Evolutionary conservation across 2,113 vertebrate species (phyloP), one percentile per base, ranked within the genome.

Genomic region (Lampris megalopsis): DNA sequence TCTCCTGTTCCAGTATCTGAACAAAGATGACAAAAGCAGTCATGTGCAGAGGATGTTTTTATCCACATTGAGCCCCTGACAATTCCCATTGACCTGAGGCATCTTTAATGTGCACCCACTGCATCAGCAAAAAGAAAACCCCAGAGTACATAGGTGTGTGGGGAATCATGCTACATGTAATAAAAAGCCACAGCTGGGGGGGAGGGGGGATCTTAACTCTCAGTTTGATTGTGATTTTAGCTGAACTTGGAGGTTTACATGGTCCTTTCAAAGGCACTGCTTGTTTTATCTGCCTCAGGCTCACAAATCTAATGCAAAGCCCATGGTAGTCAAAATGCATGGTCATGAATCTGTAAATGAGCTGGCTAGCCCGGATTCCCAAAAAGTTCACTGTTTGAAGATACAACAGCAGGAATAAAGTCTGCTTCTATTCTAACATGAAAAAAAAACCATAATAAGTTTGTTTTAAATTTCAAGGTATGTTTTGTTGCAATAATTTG

Each of bases 1-100:
- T 87, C 68, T 83, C 68, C 75, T 82, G 83, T 86, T 90, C 73
- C 71, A 87, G 73, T 58, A 61, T 73, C 63, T 68, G 83, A 86
- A 68, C 84, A 78, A 68, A 62, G 59, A 63, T 83, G 68, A 77
- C 74, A 48, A 69, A 82, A 56, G 68, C 72, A 72, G 74, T 69
- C 84, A 81, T 78, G 80, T 90, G 81, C 58, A 76, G 64, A 89
- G 68, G 77, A 80, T 6, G 11, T 80, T 83, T 85, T 85, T 58
- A 86, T 88, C 75, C 78, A 64, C 58, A 65, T 47, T 66, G 63
- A 24, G 62, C 73, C 70, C 58, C 68, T 73, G 58, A 60, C 81
- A 79, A 76, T 71, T 84, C 63, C 71, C 2, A 1, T 47, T 36
- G 76, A 74, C 69, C 82, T 73, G 45, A 80, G 70, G 77, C 9